phyloP scores from a whole-genome alignment of 2,113 vertebrate genomes.

The Lonchura striata region DNA sequence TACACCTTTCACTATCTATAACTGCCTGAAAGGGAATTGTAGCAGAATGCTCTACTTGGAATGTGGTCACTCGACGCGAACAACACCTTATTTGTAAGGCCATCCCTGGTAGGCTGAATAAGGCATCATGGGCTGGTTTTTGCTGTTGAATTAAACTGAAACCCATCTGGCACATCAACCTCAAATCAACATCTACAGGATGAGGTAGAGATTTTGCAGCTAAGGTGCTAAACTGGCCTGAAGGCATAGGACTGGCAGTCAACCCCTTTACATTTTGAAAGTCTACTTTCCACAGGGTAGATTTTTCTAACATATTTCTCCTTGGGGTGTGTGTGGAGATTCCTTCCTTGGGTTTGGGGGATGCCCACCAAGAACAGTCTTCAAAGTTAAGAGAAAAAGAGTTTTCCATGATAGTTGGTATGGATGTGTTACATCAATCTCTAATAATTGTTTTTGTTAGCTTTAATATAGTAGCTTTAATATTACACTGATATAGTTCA shows the following conservation, averaged over 20 bases:
- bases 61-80: accelerated
- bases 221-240: neutral
- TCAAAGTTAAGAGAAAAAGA: neutral
- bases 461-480: neutral
- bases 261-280: neutral
- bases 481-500: neutral
- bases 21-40: neutral
- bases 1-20: too few species aligned
- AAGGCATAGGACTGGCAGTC: too few species aligned
- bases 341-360: neutral
- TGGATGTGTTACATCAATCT: neutral
- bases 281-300: neutral
- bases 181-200: neutral
- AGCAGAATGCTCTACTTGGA: neutral
- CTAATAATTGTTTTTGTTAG: neutral
- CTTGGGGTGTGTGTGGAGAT: neutral
- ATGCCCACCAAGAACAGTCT: neutral
- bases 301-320: neutral
- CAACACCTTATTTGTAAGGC: neutral
- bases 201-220: neutral
- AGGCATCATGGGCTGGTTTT: neutral
- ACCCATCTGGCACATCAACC: neutral
- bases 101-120: neutral
- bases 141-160: neutral
- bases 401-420: accelerated